Percentiles rank a stretch among this genome's conserved stretches.
These are phyloP conservation scores for Zaprionus bogoriensis DNA, from an alignment of 2,888 invertebrate species.

Conservation along the genomic window DNA sequence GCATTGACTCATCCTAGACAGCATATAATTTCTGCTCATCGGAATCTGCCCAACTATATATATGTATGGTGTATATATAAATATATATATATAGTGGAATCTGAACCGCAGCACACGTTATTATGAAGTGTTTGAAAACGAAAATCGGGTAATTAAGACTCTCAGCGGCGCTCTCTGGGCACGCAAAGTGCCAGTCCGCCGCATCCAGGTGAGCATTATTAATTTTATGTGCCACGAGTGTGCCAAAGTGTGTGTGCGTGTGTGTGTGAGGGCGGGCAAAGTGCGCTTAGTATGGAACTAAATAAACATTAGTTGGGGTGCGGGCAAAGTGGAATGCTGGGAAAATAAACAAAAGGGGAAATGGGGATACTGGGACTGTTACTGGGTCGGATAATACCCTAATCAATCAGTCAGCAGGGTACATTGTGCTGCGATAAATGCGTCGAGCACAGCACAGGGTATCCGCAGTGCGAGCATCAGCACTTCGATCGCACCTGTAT, in stretches of 20 bases:
- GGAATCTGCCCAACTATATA: too few relatives aligned
- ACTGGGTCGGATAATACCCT: neutral
- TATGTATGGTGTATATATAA: neutral
- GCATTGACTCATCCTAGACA: constrained; percentile 47
- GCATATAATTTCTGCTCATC: constrained; percentile 23
- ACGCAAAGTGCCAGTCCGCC: too few relatives aligned
- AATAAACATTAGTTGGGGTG: constrained; percentile 11
- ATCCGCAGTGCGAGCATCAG: neutral
- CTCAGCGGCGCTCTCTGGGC: constrained; percentile 26
- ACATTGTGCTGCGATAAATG: neutral
- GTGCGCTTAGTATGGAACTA: constrained; percentile 37
- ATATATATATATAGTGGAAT: constrained; percentile 8
- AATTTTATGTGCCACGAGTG: constrained; percentile 50
- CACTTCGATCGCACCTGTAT: constrained; percentile 11
- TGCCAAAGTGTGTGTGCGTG: neutral
- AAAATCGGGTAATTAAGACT: constrained; percentile 61
- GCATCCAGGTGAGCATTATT: constrained; percentile 69
- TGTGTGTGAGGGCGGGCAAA: constrained; percentile 49
- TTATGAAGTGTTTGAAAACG: constrained; percentile 33
- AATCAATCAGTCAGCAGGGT: neutral
- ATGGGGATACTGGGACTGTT: neutral
- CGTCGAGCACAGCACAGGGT: neutral
- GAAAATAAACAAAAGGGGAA: constrained; percentile 50
- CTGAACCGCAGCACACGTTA: constrained; percentile 18
- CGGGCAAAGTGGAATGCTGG: constrained; percentile 45